A percentile compares a stretch with the other conserved stretches of the same genome.
Evolutionary conservation across 2,797 vertebrate genomes (phyloP).

Genomic region (Xyrichtys novacula): DNA sequence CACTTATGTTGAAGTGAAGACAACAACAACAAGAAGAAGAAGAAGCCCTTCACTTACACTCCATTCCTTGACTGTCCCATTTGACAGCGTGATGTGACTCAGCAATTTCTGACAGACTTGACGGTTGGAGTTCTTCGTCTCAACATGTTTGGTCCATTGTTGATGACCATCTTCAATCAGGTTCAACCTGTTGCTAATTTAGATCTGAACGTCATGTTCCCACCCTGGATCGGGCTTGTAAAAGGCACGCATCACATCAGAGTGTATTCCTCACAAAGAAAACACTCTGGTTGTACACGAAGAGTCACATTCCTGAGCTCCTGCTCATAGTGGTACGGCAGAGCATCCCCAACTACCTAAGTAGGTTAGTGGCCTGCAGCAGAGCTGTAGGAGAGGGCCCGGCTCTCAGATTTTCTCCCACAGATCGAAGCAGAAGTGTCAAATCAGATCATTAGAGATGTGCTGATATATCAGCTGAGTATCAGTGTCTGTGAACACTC

Average conservation of each 20-base stretch:
- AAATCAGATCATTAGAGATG: not conserved
- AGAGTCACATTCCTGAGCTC: conserved; percentile 61
- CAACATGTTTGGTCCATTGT: conserved; percentile 9
- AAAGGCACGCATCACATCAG: not conserved
- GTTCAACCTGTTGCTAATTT: conserved; percentile 9
- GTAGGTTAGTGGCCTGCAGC: not conserved
- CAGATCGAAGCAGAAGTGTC: not conserved
- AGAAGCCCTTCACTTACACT: not conserved
- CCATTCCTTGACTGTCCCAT: conserved; percentile 9
- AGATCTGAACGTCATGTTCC: not conserved
- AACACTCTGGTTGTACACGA: conserved; percentile 57
- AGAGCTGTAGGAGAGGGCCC: not conserved
- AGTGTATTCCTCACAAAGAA: conserved; percentile 1
- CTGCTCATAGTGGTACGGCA: not conserved
- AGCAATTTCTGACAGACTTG: conserved; percentile 10
- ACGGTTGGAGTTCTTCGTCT: not conserved
- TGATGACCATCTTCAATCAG: not conserved
- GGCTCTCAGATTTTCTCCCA: not conserved
- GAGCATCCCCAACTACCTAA: conserved; percentile 17
- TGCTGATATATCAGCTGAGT: too few species aligned
- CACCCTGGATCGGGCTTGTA: not conserved
- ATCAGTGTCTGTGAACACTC: too few species aligned
- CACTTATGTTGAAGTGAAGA: not conserved
- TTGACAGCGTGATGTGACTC: accelerated
- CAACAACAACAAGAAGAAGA: not conserved